phyloP scores from a whole-genome alignment of 2,888 invertebrate genomes.

The Isotomurus palustris region DNA sequence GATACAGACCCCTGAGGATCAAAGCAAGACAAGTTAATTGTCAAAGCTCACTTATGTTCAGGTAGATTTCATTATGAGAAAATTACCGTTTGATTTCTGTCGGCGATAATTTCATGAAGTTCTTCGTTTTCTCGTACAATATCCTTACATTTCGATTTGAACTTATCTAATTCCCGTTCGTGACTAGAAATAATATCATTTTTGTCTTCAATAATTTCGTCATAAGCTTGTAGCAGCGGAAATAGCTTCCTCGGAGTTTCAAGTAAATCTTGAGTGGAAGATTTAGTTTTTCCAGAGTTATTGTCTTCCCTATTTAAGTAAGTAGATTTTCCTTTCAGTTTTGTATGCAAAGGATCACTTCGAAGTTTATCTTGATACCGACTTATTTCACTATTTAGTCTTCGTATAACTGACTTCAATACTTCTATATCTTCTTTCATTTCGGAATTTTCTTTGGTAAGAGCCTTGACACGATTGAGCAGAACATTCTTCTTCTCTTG shows the following conservation, averaged over 20 bases:
- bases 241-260: slow-evolving; percentile 24
- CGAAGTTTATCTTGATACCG: slow-evolving; percentile 39
- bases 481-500: slow-evolving; percentile 32
- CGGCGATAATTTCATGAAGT: slow-evolving; percentile 32
- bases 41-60: not conserved
- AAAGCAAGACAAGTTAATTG: not conserved
- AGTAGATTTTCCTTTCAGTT: slow-evolving; percentile 27
- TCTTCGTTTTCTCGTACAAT: slow-evolving; percentile 41
- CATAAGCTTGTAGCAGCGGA: slow-evolving; percentile 40
- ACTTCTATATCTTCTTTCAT: slow-evolving; percentile 41
- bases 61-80: not conserved
- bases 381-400: slow-evolving; percentile 40
- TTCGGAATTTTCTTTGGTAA: slow-evolving; percentile 35
- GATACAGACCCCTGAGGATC: slow-evolving; percentile 35
- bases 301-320: slow-evolving; percentile 23
- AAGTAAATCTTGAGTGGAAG: slow-evolving; percentile 12
- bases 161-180: slow-evolving; percentile 30
- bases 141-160: slow-evolving; percentile 29
- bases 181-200: slow-evolving; percentile 40
- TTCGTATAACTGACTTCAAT: slow-evolving; percentile 37
- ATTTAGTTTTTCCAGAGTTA: slow-evolving; percentile 1
- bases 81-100: slow-evolving; percentile 34
- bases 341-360: slow-evolving; percentile 10
- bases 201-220: slow-evolving; percentile 42
- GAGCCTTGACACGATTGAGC: slow-evolving; percentile 25